phyloP scores from a whole-genome alignment of 2,888 invertebrate genomes.

The Acheta domesticus region DNA sequence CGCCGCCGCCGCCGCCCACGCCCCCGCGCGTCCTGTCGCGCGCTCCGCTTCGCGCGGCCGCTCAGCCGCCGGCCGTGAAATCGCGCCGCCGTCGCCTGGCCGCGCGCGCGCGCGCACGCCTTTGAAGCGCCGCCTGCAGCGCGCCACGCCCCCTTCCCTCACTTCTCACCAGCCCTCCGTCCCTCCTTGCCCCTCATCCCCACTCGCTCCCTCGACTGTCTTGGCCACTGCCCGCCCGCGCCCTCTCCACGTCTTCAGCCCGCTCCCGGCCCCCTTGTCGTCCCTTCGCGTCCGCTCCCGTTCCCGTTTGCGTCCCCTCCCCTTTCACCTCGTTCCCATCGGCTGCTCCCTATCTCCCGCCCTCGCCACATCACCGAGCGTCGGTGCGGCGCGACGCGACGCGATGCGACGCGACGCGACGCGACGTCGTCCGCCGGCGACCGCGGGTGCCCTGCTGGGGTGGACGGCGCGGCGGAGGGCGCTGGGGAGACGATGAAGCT shows the following conservation, averaged over 20 bases:
- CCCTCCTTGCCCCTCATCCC: background rate
- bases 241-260: background rate
- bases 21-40: background rate
- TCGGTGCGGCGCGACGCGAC: too few species aligned
- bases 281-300: too few species aligned
- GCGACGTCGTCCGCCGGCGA: too few species aligned
- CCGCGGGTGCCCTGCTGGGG: too few species aligned
- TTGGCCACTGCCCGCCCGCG: background rate
- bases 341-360: too few species aligned
- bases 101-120: background rate
- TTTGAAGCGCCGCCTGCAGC: background rate
- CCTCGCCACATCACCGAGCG: too few species aligned
- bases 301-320: too few species aligned
- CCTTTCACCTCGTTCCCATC: too few species aligned
- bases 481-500: too few species aligned
- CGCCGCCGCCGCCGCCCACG: background rate
- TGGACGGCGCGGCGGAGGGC: too few species aligned
- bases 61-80: slow-evolving; percentile 2
- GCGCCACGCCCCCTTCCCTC: background rate
- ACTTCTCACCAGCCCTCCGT: background rate
- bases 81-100: background rate
- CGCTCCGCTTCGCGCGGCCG: background rate
- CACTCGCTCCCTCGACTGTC: background rate
- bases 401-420: too few species aligned
- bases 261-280: background rate